Evolutionary conservation across 1,140 invertebrate species (phyloP).

Genomic region (Drosophila nigrodunni): DNA sequence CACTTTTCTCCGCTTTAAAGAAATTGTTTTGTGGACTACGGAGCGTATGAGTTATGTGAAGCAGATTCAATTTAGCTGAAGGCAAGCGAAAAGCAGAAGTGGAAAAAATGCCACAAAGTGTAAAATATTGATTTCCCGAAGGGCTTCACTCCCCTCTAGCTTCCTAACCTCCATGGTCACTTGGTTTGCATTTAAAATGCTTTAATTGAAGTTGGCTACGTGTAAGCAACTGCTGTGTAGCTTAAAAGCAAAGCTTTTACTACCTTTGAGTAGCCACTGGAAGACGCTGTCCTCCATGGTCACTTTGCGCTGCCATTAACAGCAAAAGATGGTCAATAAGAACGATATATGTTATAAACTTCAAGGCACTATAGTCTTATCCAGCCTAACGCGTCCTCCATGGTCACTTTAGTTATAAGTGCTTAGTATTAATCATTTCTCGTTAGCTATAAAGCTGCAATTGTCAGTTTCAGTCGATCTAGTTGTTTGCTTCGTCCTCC

Average conservation of each 20-base stretch:
- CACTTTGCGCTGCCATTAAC: background rate
- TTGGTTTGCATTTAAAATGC: background rate
- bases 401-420: background rate
- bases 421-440: background rate
- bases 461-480: background rate
- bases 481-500: background rate
- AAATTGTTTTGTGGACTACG: slow-evolving; percentile 6
- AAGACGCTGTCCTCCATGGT: background rate
- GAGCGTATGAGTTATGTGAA: slow-evolving; percentile 58
- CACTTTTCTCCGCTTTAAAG: too few relatives aligned
- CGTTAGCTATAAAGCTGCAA: background rate
- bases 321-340: too few relatives aligned
- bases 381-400: background rate
- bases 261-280: too few relatives aligned
- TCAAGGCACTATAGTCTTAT: too few relatives aligned
- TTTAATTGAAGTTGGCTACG: background rate
- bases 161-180: too few relatives aligned
- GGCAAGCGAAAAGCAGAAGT: background rate
- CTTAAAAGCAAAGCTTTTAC: too few relatives aligned
- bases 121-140: slow-evolving; percentile 4
- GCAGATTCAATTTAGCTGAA: slow-evolving; percentile 23
- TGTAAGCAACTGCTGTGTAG: too few relatives aligned
- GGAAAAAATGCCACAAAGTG: slow-evolving; percentile 18
- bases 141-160: background rate
- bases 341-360: too few relatives aligned